A percentile compares a stretch with the other conserved stretches of the same genome.
Evolutionary conservation across 2,888 invertebrate species (phyloP).

Genomic region (Alloplasta piceator): DNA sequence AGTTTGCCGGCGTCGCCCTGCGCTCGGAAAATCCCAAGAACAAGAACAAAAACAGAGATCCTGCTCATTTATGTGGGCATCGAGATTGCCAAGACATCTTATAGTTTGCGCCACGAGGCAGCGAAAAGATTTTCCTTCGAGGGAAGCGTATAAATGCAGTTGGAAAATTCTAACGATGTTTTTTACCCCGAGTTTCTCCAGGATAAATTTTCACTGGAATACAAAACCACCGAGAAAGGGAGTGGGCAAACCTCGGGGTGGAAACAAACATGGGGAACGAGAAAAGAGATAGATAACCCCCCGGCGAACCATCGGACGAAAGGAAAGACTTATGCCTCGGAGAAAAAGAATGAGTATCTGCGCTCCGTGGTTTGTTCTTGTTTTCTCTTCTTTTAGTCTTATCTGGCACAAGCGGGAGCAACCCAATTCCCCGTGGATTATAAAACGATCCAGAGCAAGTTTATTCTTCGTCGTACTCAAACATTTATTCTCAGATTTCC

Average conservation of each 20-base stretch:
- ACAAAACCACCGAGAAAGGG: not conserved
- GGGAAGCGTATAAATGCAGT: not conserved
- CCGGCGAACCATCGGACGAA: not conserved
- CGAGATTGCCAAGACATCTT: constrained; percentile 22
- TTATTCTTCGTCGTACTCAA: constrained; percentile 52
- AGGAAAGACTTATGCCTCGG: constrained; percentile 27
- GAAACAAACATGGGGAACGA: constrained; percentile 21
- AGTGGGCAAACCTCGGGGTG: constrained; percentile 3
- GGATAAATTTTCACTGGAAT: constrained; percentile 48
- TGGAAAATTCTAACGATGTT: constrained; percentile 33
- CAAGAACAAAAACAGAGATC: not conserved
- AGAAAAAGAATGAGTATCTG: constrained; percentile 28
- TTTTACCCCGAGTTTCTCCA: constrained; percentile 26
- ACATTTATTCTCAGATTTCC: constrained; percentile 60
- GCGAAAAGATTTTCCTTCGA: constrained; percentile 25
- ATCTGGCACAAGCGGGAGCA: constrained; percentile 46
- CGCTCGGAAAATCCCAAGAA: constrained; percentile 13
- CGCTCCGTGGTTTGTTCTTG: constrained; percentile 6
- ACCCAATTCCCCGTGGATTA: constrained; percentile 53
- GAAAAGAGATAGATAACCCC: constrained; percentile 2
- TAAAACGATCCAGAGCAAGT: constrained; percentile 26
- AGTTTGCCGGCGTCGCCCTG: constrained; percentile 30
- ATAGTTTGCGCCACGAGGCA: constrained; percentile 1
- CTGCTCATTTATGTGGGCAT: constrained; percentile 3
- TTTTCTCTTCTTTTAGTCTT: constrained; percentile 38